phyloP scores from a whole-genome alignment of 1,140 invertebrate species.

The Euborellia annulipes region DNA sequence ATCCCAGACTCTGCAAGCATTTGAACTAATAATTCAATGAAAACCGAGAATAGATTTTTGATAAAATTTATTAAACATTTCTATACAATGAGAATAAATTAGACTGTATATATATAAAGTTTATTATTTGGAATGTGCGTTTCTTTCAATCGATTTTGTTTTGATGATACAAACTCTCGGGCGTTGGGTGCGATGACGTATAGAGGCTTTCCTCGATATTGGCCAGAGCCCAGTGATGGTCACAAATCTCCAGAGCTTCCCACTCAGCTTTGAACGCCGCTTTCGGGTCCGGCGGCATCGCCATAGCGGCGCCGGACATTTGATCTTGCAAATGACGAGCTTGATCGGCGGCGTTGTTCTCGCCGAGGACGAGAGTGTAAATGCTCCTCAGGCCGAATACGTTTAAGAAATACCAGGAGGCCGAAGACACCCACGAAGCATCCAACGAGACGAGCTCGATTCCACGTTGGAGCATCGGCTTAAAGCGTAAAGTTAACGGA shows the following conservation, averaged over 20 bases:
- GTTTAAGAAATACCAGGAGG: slow-evolving; percentile 99
- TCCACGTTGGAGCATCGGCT: slow-evolving; percentile 97
- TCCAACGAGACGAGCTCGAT: slow-evolving; percentile 89
- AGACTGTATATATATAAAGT: no score
- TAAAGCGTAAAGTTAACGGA: slow-evolving; percentile 91
- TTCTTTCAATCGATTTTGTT: slow-evolving; percentile 24
- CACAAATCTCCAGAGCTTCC: slow-evolving; percentile 94
- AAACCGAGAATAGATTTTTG: no score
- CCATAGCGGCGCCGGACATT: slow-evolving; percentile 92
- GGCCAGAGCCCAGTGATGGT: slow-evolving; percentile 79
- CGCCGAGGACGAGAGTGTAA: slow-evolving; percentile 92
- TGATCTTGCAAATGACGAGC: slow-evolving; percentile 95
- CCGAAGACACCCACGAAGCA: slow-evolving; percentile 98
- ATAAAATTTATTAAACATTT: no score
- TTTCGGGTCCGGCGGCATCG: slow-evolving; percentile 93
- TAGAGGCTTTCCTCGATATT: slow-evolving; percentile 62
- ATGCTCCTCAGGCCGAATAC: slow-evolving; percentile 97
- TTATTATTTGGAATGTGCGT: no score
- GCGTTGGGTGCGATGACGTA: slow-evolving; percentile 19
- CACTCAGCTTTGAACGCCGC: slow-evolving; percentile 98
- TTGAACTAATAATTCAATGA: no score
- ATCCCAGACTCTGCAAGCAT: no score
- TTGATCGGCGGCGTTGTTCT: slow-evolving; percentile 97
- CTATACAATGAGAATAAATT: no score
- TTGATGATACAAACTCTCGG: slow-evolving; percentile 27